These are phyloP conservation scores for Drosophila yooni DNA, from an alignment of 2,888 invertebrate species.

Conservation along the genomic window DNA sequence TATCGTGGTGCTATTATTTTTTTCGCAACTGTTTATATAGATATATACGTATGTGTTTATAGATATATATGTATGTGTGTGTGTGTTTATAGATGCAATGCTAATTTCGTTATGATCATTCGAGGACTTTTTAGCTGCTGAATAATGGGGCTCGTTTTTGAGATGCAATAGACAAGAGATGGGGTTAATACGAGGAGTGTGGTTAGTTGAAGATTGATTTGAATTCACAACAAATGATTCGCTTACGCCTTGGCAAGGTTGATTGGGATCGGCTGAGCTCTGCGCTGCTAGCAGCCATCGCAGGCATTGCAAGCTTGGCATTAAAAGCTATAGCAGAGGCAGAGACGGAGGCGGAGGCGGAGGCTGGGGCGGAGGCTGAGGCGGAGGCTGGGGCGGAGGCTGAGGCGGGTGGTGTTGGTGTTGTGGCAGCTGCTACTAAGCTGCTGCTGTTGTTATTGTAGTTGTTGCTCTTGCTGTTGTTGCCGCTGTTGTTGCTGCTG, in stretches of 20 bases:
- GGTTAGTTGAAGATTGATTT: constrained; percentile 30
- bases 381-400: constrained; percentile 32
- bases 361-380: constrained; percentile 26
- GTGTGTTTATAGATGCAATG: not conserved
- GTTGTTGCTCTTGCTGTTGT: constrained; percentile 56
- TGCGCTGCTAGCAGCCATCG: constrained; percentile 58
- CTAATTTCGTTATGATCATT: not conserved
- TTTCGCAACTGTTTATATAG: not conserved
- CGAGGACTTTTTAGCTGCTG: constrained; percentile 22
- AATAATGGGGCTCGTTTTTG: constrained; percentile 7
- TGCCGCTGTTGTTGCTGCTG: constrained; percentile 43
- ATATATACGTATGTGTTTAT: not conserved
- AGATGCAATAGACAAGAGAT: constrained; percentile 12
- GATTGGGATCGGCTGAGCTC: constrained; percentile 85
- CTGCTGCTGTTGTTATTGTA: constrained; percentile 33
- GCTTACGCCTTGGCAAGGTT: constrained; percentile 85
- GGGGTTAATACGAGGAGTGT: constrained; percentile 21
- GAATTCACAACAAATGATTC: constrained; percentile 21
- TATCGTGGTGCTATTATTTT: not conserved
- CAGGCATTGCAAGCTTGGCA: constrained; percentile 75
- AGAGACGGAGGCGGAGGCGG: constrained; percentile 59
- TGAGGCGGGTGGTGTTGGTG: constrained; percentile 51
- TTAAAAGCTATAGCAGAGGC: constrained; percentile 65
- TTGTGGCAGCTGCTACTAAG: constrained; percentile 28
- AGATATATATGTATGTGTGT: not conserved